These are phyloP conservation scores for Drosophila pallidifrons DNA, from an alignment of 1,140 invertebrate genomes.

Conservation along the genomic window DNA sequence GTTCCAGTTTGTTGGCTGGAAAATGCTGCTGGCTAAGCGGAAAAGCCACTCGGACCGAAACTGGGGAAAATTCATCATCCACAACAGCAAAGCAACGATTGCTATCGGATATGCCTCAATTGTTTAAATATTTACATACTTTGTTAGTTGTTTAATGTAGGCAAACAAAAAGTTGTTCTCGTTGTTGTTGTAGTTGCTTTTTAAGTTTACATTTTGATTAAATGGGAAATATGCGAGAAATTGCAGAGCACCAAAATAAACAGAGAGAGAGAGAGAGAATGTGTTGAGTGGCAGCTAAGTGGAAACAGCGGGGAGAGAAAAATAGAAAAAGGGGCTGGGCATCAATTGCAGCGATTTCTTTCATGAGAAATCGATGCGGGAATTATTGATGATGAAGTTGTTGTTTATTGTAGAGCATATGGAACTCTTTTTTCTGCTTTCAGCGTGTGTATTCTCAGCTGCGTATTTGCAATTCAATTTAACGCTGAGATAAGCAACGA, in stretches of 20 bases:
- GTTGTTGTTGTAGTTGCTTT: conserved; percentile 24
- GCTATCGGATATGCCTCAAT: conserved; percentile 49
- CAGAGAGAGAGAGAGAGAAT: conserved; percentile 25
- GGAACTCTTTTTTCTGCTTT: no score
- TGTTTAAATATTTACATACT: conserved; percentile 72
- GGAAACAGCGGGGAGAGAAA: not conserved
- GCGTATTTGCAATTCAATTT: conserved; percentile 26
- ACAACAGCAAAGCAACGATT: conserved; percentile 35
- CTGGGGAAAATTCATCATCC: conserved; percentile 47
- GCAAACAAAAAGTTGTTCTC: conserved; percentile 48
- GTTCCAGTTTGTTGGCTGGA: conserved; percentile 32
- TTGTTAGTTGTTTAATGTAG: conserved; percentile 63
- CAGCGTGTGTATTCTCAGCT: conserved; percentile 45
- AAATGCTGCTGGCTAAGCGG: conserved; percentile 45
- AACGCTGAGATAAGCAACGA: conserved; percentile 32
- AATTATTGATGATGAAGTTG: conserved; percentile 35
- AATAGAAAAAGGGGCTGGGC: not conserved
- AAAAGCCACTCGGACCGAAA: conserved; percentile 23
- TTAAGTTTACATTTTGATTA: conserved; percentile 61
- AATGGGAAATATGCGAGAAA: conserved; percentile 59
- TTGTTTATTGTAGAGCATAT: conserved; percentile 36
- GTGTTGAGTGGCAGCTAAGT: conserved; percentile 37
- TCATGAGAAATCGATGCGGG: conserved; percentile 26
- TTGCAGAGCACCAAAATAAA: conserved; percentile 48
- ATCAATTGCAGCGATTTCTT: conserved; percentile 60